Percentiles rank a stretch among this genome's conserved stretches.
Conservation (phyloP, 2,888 invertebrate species). For the Cryptus viduatorius region DNA sequence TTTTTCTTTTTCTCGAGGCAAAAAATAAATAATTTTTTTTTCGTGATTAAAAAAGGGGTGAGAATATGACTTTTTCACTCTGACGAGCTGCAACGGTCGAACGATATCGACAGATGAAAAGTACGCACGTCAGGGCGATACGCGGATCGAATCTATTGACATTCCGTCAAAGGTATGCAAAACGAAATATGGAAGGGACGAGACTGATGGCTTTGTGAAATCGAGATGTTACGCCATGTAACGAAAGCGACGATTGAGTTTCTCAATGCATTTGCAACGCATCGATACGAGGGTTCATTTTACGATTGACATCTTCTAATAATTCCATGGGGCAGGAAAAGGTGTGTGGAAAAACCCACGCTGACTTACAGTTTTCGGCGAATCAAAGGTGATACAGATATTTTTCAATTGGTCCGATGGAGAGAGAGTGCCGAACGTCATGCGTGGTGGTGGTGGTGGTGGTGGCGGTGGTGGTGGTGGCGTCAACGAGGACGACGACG, state of each 20-base stretch:
- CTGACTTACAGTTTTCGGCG: background rate
- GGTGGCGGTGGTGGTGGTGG: constrained; percentile 48
- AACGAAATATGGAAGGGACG: background rate
- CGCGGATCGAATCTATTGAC: constrained; percentile 10
- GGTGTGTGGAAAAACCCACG: background rate
- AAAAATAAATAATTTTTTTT: background rate
- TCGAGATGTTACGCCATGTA: constrained; percentile 1
- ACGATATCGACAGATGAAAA: background rate
- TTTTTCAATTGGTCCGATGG: constrained; percentile 63
- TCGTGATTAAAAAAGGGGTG: background rate
- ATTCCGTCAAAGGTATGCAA: background rate
- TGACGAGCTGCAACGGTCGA: too few species aligned
- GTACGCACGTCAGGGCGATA: background rate
- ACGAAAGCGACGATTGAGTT: too few species aligned
- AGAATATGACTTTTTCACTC: too few species aligned
- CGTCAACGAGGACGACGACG: constrained; percentile 63
- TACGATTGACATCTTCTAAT: background rate
- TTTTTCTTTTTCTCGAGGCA: too few species aligned
- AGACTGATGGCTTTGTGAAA: background rate
- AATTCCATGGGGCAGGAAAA: background rate
- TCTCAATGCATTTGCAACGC: background rate
- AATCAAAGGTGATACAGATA: constrained; percentile 13
- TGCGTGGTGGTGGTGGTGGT: constrained; percentile 70
- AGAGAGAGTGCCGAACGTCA: constrained; percentile 67
- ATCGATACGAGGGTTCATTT: background rate